A percentile compares a stretch with the other conserved stretches of the same genome.
Evolutionary conservation across 2,888 invertebrate species (phyloP).

Genomic region (Nomada fabriciana): DNA sequence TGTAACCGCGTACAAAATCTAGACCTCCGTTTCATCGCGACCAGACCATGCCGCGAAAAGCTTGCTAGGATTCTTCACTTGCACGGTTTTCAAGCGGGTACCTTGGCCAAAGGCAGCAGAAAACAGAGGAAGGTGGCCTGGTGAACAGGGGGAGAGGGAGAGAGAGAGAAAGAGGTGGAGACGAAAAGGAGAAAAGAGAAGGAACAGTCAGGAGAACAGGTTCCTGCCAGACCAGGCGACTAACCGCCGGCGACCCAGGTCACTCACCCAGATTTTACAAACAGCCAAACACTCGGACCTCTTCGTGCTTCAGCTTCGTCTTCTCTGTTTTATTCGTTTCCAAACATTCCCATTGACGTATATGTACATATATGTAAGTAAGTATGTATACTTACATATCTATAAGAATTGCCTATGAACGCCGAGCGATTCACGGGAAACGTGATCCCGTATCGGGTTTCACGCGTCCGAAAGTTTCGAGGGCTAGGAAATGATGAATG

Average conservation of each 20-base stretch:
- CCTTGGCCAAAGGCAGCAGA: slow-evolving; percentile 10
- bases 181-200: slow-evolving; percentile 56
- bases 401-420: too few relatives aligned
- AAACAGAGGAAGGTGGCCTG: slow-evolving; percentile 41
- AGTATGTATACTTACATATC: too few relatives aligned
- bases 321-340: slow-evolving; percentile 26
- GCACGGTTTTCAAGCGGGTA: slow-evolving; percentile 44
- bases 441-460: too few relatives aligned
- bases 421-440: too few relatives aligned
- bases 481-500: too few relatives aligned
- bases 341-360: slow-evolving; percentile 7
- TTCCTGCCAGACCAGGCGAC: slow-evolving; percentile 75
- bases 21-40: slow-evolving; percentile 28
- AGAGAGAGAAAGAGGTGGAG: slow-evolving; percentile 27
- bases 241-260: slow-evolving; percentile 78
- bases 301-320: slow-evolving; percentile 45
- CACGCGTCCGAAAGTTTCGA: too few relatives aligned
- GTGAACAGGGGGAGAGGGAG: background rate
- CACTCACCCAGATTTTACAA: slow-evolving; percentile 83
- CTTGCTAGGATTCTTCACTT: slow-evolving; percentile 27
- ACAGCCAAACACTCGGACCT: slow-evolving; percentile 76
- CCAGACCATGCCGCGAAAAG: slow-evolving; percentile 53
- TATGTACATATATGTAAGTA: too few relatives aligned
- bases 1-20: slow-evolving; percentile 8
- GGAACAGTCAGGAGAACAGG: slow-evolving; percentile 78